Evolutionary conservation across 2,797 vertebrate species (phyloP).

Genomic region (Accipiter minullus): DNA sequence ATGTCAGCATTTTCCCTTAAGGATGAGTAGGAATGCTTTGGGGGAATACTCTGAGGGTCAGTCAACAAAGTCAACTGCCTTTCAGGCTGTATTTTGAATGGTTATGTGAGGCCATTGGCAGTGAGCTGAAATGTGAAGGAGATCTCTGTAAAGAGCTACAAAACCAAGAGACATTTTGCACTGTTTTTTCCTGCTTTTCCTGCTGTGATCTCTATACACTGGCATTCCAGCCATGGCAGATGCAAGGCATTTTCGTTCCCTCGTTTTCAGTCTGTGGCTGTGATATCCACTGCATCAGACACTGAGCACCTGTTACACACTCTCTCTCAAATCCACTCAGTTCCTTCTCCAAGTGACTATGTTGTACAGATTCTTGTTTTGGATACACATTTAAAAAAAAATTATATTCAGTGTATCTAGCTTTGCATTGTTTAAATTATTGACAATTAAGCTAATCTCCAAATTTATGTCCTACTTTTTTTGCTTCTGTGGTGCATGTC

Average conservation of each 20-base stretch:
- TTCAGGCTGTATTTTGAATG: background rate
- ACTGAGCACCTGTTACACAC: background rate
- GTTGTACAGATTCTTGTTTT: background rate
- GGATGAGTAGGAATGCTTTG: background rate
- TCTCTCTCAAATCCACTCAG: background rate
- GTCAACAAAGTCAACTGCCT: background rate
- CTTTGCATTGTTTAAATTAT: background rate
- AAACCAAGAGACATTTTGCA: background rate
- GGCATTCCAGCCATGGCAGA: background rate
- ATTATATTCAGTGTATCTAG: background rate
- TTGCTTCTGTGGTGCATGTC: background rate
- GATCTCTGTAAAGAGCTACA: background rate
- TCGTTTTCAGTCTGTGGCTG: background rate
- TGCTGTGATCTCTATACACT: background rate
- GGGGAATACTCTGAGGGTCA: background rate
- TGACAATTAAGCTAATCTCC: background rate
- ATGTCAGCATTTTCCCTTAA: background rate
- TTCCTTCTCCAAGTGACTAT: background rate
- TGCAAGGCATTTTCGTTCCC: background rate
- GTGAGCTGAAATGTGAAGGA: background rate
- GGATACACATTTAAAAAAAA: background rate
- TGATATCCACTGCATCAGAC: background rate
- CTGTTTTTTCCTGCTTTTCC: background rate
- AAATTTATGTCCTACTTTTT: background rate
- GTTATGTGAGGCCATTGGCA: background rate